These are phyloP conservation scores for Whitmania pigra DNA, from an alignment of 1,140 invertebrate genomes.

Conservation along the genomic window DNA sequence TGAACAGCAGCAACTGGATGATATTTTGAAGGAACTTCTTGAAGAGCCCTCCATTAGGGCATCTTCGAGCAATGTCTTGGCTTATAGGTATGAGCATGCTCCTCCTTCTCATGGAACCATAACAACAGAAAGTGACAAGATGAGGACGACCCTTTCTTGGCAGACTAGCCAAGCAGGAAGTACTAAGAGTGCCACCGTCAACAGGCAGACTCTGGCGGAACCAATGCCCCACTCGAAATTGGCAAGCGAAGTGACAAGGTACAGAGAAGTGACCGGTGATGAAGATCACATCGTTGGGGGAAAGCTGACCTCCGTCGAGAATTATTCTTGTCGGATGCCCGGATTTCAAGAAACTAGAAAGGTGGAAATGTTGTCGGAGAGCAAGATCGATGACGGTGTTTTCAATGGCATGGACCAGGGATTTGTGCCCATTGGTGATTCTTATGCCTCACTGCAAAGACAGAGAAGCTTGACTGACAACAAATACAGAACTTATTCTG, in stretches of 20 bases:
- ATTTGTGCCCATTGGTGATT: background rate
- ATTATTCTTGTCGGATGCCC: conserved; percentile 5
- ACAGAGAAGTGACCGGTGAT: conserved; percentile 12
- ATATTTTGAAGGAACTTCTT: conserved; percentile 39
- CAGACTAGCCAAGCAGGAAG: conserved; percentile 21
- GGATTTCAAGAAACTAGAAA: background rate
- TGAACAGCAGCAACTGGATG: conserved; percentile 38
- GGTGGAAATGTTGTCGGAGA: conserved; percentile 6
- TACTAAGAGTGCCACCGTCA: conserved; percentile 14
- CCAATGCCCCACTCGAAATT: conserved; percentile 13
- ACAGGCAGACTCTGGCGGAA: conserved; percentile 17
- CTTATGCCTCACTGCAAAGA: background rate
- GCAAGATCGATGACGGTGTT: background rate
- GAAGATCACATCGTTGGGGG: background rate
- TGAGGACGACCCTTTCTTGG: conserved; percentile 22
- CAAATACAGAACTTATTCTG: background rate
- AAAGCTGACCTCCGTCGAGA: background rate
- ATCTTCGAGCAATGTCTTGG: background rate
- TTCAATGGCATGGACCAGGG: background rate
- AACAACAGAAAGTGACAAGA: conserved; percentile 26
- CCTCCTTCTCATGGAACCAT: conserved; percentile 14
- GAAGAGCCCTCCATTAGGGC: conserved; percentile 26
- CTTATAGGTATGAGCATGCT: background rate
- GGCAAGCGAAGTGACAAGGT: conserved; percentile 1
- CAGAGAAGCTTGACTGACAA: background rate